A percentile compares a stretch with the other conserved stretches of the same genome.
Evolutionary conservation across 2,113 vertebrate species (phyloP).

Genomic region (Copsychus sechellarum): DNA sequence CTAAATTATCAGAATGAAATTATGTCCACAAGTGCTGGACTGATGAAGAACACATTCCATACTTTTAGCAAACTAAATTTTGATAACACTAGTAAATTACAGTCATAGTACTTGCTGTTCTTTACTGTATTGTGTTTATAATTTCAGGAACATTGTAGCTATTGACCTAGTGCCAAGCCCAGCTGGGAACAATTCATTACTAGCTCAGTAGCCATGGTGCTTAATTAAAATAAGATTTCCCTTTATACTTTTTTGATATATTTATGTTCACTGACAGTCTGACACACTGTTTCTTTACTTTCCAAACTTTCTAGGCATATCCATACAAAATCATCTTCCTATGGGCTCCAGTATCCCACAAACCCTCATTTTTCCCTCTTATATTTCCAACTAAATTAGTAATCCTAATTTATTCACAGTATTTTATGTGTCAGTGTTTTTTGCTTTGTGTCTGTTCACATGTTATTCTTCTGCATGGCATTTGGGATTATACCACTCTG

Average conservation of each 20-base stretch:
- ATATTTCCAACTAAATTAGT: background rate
- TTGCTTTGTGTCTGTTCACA: background rate
- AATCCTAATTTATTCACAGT: background rate
- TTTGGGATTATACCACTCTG: background rate
- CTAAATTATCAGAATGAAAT: background rate
- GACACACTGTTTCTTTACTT: background rate
- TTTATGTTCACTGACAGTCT: background rate
- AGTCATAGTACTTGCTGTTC: background rate
- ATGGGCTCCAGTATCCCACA: background rate
- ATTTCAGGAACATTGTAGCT: background rate
- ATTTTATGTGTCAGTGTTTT: background rate
- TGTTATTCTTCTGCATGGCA: background rate
- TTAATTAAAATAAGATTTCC: background rate
- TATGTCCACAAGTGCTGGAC: background rate
- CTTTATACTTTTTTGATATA: background rate
- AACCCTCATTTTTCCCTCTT: background rate
- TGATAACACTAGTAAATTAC: background rate
- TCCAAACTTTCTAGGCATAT: background rate
- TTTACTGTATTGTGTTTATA: background rate
- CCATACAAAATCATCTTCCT: background rate
- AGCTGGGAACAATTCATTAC: background rate
- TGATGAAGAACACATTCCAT: background rate
- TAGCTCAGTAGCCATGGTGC: background rate
- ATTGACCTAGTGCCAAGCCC: background rate
- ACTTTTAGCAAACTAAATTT: background rate